Base-by-base conservation (phyloP, 2,797 vertebrate genomes). In the Lacerta viridis region DNA sequence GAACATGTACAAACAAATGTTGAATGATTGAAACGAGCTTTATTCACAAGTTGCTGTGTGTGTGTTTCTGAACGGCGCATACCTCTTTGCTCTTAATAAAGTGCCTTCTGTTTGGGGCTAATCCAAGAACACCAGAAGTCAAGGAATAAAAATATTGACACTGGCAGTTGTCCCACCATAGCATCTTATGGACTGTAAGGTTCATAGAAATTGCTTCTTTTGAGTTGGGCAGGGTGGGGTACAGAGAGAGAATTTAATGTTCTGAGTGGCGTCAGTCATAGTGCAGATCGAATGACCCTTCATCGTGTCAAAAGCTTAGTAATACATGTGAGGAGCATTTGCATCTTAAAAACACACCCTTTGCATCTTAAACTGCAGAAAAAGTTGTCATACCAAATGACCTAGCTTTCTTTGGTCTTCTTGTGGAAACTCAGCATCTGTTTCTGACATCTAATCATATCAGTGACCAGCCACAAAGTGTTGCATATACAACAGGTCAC, bases 151-250 rank as follows among this genome's bases (percentile, higher is more conserved):
- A 74, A 5, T 90, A 81, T 87, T 95, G 90, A 91, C 89, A 50
- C 89, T 91, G 93, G 91, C 92, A 94, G 92, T 77, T 86, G 90
- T 91, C 92, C 81, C 74, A 83, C 68, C 89, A 89, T 87, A 92
- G 88, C 83, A 79, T 85, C 91, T 94, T 91, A 82, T 89, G 93
- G 91, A 90, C 91, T 93, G 76, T 80, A 90, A 85, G 77, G 68
- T 92, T 94, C 85, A 59, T 66, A 91, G 91, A 89, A 91, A 94
- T 90, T 90, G 80, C 83, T 92, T 93, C 46, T 90, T 23, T 5
- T 11, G 92, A 88, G 68, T 87, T 55, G 17, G 33, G 82, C 86
- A 92, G 92, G 92, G 88, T 92, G 43, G 91, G 91, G 91, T 90
- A 27, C 25, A 27, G 25, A 93, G 89, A 88, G 85, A 80, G 92